Percentiles rank a stretch among this genome's conserved stretches.
Conservation (phyloP, 1,140 invertebrate genomes). For the Patella vulgata region DNA sequence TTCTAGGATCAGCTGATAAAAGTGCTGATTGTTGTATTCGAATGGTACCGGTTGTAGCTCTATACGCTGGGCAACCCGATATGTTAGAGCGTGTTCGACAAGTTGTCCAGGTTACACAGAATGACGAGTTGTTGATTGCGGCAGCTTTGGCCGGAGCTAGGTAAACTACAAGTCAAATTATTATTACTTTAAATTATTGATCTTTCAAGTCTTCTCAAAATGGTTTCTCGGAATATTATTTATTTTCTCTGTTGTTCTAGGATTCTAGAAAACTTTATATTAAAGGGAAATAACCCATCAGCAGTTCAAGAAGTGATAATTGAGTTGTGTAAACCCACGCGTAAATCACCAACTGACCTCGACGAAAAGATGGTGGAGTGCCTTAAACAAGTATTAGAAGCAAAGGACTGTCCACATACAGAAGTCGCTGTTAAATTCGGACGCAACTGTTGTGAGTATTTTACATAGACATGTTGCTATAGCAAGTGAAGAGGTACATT, state of each 20-base stretch:
- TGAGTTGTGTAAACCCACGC: conserved; percentile 28
- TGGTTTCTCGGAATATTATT: too few relatives aligned
- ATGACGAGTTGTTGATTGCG: conserved; percentile 40
- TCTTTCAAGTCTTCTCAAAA: neutral
- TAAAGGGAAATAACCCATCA: conserved; percentile 36
- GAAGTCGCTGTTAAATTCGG: conserved; percentile 38
- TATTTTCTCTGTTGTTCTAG: too few relatives aligned
- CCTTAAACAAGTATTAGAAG: conserved; percentile 37
- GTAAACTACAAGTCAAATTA: conserved; percentile 33
- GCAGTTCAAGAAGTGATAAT: conserved; percentile 37
- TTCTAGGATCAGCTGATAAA: too few relatives aligned
- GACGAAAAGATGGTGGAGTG: conserved; percentile 43
- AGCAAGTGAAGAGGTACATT: too few relatives aligned
- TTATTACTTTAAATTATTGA: neutral
- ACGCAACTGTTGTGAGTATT: conserved; percentile 52
- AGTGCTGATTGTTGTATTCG: conserved; percentile 39
- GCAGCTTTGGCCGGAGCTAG: conserved; percentile 51
- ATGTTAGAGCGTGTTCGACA: conserved; percentile 50
- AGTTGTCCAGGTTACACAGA: conserved; percentile 48
- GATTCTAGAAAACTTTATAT: conserved; percentile 55
- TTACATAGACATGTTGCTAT: too few relatives aligned
- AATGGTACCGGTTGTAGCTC: conserved; percentile 50
- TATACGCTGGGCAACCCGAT: conserved; percentile 56
- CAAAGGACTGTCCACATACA: conserved; percentile 27
- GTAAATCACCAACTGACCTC: conserved; percentile 45